These are phyloP conservation scores for Aplodontia rufa DNA, from an alignment of 2,113 vertebrate species.

Conservation along the genomic window DNA sequence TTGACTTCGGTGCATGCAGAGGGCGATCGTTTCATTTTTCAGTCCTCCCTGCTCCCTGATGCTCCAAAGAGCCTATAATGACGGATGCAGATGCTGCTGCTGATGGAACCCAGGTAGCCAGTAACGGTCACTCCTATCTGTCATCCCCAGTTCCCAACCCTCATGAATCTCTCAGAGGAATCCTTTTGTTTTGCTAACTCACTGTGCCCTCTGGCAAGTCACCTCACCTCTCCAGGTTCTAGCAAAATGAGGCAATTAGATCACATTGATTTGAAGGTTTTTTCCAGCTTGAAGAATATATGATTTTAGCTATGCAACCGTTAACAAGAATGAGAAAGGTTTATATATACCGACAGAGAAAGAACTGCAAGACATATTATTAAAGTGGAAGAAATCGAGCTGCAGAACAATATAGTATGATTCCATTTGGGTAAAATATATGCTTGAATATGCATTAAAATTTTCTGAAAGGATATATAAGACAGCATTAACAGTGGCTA, in stretches of 20 bases:
- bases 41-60: neutral
- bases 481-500: neutral
- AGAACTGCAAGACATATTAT: conserved; percentile 45
- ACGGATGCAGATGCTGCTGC: neutral
- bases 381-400: conserved; percentile 45
- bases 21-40: neutral
- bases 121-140: neutral
- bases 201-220: neutral
- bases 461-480: neutral
- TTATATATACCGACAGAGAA: conserved; percentile 1
- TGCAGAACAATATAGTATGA: conserved; percentile 52
- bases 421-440: conserved; percentile 48
- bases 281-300: conserved; percentile 55
- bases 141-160: neutral
- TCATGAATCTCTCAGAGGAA: conserved; percentile 41
- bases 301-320: conserved; percentile 59
- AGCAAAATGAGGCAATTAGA: conserved; percentile 72
- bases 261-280: conserved; percentile 56
- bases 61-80: neutral
- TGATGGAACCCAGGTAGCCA: neutral
- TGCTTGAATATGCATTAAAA: conserved; percentile 36
- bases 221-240: conserved; percentile 32
- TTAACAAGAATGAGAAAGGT: conserved; percentile 46
- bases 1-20: neutral
- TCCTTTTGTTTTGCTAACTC: neutral